Base-by-base conservation (phyloP, 2,888 invertebrate genomes). In the Auanema freiburgensis region DNA sequence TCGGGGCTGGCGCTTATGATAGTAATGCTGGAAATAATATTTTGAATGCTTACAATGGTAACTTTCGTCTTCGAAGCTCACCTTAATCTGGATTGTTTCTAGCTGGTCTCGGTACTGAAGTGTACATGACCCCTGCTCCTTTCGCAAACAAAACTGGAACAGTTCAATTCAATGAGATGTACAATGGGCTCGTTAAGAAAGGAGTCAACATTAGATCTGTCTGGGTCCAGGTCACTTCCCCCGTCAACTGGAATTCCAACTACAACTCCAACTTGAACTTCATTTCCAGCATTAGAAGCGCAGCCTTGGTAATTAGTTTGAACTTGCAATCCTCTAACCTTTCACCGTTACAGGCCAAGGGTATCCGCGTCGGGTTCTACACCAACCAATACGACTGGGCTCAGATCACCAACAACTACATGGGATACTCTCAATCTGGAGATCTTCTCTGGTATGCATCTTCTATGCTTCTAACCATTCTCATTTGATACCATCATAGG, bases 161-260 rank as follows among this genome's bases (percentile, higher is more conserved):
- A 40, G 63, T 65, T 54, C 76, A 76, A 58, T 43, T 76, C 46
- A 69, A 69, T 51, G 76, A 74, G 56, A 43, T 70, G 21, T 72
- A 74, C 58, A 67, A 69, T 51, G 69, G 71, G 49, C 58, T 74
- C 53, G 71, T 43, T 49, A 42, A 53, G 43, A 63, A 43, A 18
- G 76, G 74, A 58, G 59, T 76, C 46, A 71, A 68, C n/a, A 46
- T 77, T 57, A 50, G 74, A 42, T 53, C 69, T 21, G 46, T 75
- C 25, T 77, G 77, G 77, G 70, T 74, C 33, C 74, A 71, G 52
- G 76, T 77, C 23, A 75, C 77, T 8, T 67, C 70, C 16, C 77
- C 77, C 42, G 65, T 72, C 66, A 74, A 71, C 66, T 77, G 77
- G 77, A 57, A 59, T 52, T 49, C 43, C 50, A 66, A 53, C 44